phyloP scores from a whole-genome alignment of 2,797 vertebrate genomes.

The Acipenser transmontanus region DNA sequence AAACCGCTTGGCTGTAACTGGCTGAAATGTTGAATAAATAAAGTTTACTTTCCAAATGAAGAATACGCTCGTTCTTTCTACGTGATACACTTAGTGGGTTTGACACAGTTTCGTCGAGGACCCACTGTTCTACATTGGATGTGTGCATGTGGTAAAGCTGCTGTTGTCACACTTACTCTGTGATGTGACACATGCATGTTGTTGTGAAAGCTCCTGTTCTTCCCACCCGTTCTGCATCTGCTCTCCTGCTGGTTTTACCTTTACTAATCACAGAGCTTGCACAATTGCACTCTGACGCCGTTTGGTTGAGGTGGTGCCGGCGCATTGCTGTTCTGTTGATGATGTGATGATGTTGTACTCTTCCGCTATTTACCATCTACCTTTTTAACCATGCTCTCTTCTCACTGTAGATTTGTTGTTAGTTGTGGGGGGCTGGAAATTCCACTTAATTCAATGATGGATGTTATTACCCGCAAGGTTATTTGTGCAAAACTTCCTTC shows the following conservation, averaged over 20 bases:
- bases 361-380: not conserved
- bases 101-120: conserved; percentile 52
- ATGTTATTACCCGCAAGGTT: too few species aligned
- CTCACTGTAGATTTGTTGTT: not conserved
- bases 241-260: not conserved
- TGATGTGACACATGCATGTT: conserved; percentile 52
- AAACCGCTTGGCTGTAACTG: too few species aligned
- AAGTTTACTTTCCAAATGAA: too few species aligned
- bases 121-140: conserved; percentile 56
- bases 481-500: too few species aligned
- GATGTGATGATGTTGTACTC: not conserved
- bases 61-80: too few species aligned
- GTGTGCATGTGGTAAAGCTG: conserved; percentile 61
- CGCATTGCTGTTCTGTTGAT: conserved; percentile 27
- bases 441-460: too few species aligned
- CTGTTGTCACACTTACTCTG: conserved; percentile 30
- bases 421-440: too few species aligned
- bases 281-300: conserved; percentile 35
- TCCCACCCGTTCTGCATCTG: not conserved
- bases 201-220: conserved; percentile 20
- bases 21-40: too few species aligned
- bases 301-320: too few species aligned
- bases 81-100: conserved; percentile 15
- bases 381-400: not conserved
- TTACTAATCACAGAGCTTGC: conserved; percentile 3